These are phyloP conservation scores for Hyperopisus bebe DNA, from an alignment of 2,113 vertebrate species.

Conservation along the genomic window DNA sequence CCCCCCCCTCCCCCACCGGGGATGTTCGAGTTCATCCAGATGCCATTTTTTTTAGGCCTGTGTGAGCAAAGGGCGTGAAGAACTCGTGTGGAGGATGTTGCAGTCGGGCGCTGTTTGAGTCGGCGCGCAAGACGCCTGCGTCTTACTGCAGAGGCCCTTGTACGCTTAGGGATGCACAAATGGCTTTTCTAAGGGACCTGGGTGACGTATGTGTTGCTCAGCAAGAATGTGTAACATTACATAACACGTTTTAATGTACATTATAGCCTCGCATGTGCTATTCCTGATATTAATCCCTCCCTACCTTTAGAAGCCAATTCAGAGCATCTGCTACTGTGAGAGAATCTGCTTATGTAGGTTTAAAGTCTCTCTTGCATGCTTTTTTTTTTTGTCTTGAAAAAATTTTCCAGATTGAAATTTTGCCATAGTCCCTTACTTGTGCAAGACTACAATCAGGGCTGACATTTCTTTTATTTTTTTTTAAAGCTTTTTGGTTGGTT, in stretches of 20 bases:
- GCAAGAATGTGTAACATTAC: background rate
- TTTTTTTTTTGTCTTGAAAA: background rate
- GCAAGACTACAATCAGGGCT: background rate
- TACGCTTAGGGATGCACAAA: background rate
- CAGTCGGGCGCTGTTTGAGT: background rate
- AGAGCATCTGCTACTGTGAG: background rate
- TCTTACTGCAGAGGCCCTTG: background rate
- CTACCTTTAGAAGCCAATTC: background rate
- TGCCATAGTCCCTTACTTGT: background rate
- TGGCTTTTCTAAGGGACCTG: background rate
- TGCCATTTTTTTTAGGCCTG: background rate
- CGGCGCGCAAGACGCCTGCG: accelerated
- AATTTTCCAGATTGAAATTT: background rate
- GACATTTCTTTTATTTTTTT: background rate
- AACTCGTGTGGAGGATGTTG: background rate
- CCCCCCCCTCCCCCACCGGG: background rate
- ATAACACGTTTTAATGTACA: background rate
- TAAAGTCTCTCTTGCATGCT: background rate
- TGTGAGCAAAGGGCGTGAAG: background rate
- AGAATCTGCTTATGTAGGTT: background rate
- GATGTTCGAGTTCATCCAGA: background rate
- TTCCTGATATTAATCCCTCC: background rate
- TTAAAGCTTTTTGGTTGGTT: background rate
- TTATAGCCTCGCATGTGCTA: background rate
- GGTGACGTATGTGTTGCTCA: background rate